Percentiles rank a stretch among this genome's conserved stretches.
Conservation (phyloP, 2,797 vertebrate genomes). For the Pogoniulus pusillus region DNA sequence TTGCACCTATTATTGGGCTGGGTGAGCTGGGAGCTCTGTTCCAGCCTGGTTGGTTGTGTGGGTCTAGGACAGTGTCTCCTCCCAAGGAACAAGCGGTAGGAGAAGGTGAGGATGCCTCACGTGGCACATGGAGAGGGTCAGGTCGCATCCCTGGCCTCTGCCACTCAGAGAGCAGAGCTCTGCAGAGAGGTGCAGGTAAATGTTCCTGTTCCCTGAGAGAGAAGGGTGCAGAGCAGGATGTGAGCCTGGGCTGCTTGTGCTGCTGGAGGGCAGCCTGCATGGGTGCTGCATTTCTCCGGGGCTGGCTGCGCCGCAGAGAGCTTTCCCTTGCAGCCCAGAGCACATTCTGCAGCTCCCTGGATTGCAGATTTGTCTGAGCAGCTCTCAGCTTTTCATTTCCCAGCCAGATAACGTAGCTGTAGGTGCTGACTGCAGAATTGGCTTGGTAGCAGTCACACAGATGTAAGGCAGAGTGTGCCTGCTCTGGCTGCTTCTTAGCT, state of each 20-base stretch:
- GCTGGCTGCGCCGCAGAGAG: constrained; percentile 56
- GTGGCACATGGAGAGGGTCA: too few relatives aligned
- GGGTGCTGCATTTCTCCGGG: constrained; percentile 69
- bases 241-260: constrained; percentile 65
- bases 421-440: constrained; percentile 70
- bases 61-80: too few relatives aligned
- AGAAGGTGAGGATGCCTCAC: too few relatives aligned
- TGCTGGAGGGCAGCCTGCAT: constrained; percentile 63
- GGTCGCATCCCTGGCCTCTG: not conserved
- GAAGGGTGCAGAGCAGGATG: constrained; percentile 41
- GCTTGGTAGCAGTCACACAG: constrained; percentile 62
- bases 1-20: too few relatives aligned
- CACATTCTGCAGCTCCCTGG: constrained; percentile 72
- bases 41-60: too few relatives aligned
- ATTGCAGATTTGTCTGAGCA: constrained; percentile 77
- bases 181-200: not conserved
- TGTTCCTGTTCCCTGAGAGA: constrained; percentile 22
- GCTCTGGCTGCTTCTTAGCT: constrained; percentile 43
- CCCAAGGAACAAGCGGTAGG: too few relatives aligned
- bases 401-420: constrained; percentile 71
- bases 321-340: constrained; percentile 72
- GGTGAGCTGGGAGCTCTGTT: too few relatives aligned
- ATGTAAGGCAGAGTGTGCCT: constrained; percentile 44
- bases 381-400: constrained; percentile 73
- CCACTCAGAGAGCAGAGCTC: not conserved